These are phyloP conservation scores for Rhyacichthys aspro DNA, from an alignment of 2,797 vertebrate species.

Conservation along the genomic window DNA sequence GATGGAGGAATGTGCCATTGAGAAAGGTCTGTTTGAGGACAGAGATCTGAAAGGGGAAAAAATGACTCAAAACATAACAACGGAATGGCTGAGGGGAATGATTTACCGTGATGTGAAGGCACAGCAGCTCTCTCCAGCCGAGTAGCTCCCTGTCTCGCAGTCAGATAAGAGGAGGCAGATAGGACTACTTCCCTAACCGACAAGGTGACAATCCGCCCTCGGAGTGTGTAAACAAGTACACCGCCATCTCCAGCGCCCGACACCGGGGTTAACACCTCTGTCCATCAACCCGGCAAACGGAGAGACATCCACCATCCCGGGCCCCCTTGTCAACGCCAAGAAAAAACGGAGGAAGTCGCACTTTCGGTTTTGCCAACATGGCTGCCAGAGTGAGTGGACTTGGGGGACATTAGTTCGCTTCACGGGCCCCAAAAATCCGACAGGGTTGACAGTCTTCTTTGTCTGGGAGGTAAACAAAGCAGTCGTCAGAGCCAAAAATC, in stretches of 20 bases:
- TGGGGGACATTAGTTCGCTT: slow-evolving; percentile 38
- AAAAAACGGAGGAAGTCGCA: slow-evolving; percentile 29
- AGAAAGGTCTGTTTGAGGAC: slow-evolving; percentile 20
- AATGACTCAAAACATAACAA: slow-evolving; percentile 35
- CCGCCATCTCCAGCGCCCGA: slow-evolving; percentile 37
- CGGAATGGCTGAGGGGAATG: slow-evolving; percentile 26
- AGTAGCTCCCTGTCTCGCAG: slow-evolving; percentile 42
- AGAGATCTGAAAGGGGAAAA: slow-evolving; percentile 8
- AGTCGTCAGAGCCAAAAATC: slow-evolving; percentile 41
- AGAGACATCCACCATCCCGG: background rate
- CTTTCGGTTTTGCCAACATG: slow-evolving; percentile 46
- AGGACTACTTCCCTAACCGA: slow-evolving; percentile 59
- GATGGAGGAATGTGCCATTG: background rate
- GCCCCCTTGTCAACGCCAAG: slow-evolving; percentile 29
- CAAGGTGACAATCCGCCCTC: slow-evolving; percentile 60
- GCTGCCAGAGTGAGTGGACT: slow-evolving; percentile 31
- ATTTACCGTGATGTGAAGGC: slow-evolving; percentile 51
- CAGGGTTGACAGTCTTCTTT: slow-evolving; percentile 44
- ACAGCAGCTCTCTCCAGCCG: slow-evolving; percentile 37
- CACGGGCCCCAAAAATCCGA: slow-evolving; percentile 27
- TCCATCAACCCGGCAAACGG: slow-evolving; percentile 50
- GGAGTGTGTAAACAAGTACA: slow-evolving; percentile 65
- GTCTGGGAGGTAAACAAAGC: slow-evolving; percentile 39
- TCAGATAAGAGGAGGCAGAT: slow-evolving; percentile 54
- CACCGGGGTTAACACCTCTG: slow-evolving; percentile 61